Evolutionary conservation across 2,113 vertebrate genomes (phyloP).

Genomic region (Capreolus pygargus): DNA sequence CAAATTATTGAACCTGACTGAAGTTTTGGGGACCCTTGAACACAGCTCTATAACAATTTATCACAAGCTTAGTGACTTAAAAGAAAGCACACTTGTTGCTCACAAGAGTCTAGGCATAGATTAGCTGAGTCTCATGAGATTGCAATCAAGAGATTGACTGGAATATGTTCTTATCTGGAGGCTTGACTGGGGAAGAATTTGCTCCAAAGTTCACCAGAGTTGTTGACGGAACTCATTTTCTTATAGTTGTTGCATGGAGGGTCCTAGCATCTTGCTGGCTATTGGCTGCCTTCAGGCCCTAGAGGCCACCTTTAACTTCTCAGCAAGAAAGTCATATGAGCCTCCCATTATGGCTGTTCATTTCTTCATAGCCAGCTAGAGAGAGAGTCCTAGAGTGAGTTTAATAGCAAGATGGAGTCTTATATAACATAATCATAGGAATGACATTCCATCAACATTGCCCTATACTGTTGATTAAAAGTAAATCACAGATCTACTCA

Average conservation of each 20-base stretch:
- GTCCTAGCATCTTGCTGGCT: background rate
- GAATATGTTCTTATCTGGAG: background rate
- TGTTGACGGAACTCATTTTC: background rate
- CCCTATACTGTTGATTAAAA: background rate
- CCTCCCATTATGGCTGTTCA: background rate
- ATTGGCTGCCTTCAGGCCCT: background rate
- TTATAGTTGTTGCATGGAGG: background rate
- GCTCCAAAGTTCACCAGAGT: background rate
- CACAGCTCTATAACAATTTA: background rate
- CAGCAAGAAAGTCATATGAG: background rate
- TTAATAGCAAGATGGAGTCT: background rate
- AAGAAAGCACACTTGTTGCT: background rate
- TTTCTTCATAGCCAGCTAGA: background rate
- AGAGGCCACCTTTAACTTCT: background rate
- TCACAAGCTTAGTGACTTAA: background rate
- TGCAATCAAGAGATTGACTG: background rate
- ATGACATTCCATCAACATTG: background rate
- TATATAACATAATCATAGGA: background rate
- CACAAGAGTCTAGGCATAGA: background rate
- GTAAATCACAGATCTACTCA: background rate
- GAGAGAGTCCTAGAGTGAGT: background rate
- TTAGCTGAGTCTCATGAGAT: background rate
- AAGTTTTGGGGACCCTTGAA: background rate
- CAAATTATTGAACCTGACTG: background rate
- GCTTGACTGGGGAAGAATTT: background rate